These are phyloP conservation scores for Tridacna gigas DNA, from an alignment of 2,888 invertebrate genomes.

Conservation along the genomic window DNA sequence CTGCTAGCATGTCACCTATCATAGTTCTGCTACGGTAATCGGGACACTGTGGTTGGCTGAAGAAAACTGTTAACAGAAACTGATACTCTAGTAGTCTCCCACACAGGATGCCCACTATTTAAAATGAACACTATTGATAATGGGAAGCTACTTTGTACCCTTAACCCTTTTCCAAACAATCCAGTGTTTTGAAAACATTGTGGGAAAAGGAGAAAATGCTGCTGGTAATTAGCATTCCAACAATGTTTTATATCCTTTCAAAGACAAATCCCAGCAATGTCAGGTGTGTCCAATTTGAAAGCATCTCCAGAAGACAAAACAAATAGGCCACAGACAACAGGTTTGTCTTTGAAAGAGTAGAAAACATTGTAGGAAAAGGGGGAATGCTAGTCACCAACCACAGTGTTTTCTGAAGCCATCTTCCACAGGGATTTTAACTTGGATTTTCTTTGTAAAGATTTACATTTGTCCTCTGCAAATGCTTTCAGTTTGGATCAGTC, in stretches of 20 bases:
- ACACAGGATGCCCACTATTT: not conserved
- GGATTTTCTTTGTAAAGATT: too few relatives aligned
- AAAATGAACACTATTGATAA: conserved; percentile 17
- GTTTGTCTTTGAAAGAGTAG: too few relatives aligned
- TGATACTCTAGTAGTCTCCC: not conserved
- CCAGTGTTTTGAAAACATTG: not conserved
- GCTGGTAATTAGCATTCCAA: not conserved
- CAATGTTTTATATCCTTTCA: not conserved
- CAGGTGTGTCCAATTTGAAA: too few relatives aligned
- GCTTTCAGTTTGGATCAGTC: too few relatives aligned
- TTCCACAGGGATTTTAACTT: not conserved
- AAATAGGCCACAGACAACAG: too few relatives aligned
- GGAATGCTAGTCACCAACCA: too few relatives aligned
- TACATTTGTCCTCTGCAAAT: too few relatives aligned
- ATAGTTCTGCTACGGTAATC: not conserved
- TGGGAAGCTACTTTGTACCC: not conserved
- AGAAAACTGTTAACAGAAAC: conserved; percentile 3
- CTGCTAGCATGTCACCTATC: conserved; percentile 12
- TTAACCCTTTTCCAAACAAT: too few relatives aligned
- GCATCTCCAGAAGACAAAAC: too few relatives aligned
- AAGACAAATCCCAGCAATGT: too few relatives aligned
- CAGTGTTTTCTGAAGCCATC: not conserved
- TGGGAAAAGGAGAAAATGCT: not conserved
- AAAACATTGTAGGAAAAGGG: too few relatives aligned
- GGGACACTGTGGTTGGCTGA: not conserved